phyloP scores from a whole-genome alignment of 35 echinoderm and acorn worm genomes.

The Strongylocentrotus purpuratus region DNA sequence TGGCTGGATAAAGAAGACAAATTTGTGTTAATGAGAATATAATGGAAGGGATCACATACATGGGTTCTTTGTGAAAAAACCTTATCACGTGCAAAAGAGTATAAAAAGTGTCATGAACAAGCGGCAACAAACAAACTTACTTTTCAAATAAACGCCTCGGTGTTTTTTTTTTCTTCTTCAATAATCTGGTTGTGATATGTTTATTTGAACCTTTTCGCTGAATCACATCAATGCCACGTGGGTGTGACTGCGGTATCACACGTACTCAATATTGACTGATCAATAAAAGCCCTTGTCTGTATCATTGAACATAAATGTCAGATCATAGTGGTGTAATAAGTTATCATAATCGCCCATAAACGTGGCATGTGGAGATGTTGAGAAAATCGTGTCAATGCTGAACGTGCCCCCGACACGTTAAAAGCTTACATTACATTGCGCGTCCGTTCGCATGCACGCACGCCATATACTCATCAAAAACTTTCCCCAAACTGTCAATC shows the following conservation, averaged over 20 bases:
- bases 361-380: not conserved
- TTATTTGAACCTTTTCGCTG: not conserved
- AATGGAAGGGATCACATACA: too few species aligned
- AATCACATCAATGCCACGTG: not conserved
- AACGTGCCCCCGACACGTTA: not conserved
- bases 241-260: not conserved
- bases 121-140: not conserved
- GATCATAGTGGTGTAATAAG: not conserved
- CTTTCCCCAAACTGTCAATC: constrained; percentile 16
- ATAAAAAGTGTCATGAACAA: too few species aligned
- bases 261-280: constrained; percentile 4
- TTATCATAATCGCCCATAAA: not conserved
- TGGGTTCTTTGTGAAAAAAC: too few species aligned
- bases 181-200: not conserved
- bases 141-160: not conserved
- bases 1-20: too few species aligned
- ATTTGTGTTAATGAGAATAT: too few species aligned
- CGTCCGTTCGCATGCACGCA: constrained; percentile 16
- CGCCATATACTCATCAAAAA: not conserved
- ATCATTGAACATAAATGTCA: not conserved
- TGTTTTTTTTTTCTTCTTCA: not conserved
- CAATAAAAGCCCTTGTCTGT: not conserved
- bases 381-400: not conserved
- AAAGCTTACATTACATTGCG: not conserved
- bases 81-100: too few species aligned